A percentile compares a stretch with the other conserved stretches of the same genome.
Conservation (phyloP, 2,797 vertebrate species). For the Tachyglossus aculeatus region DNA sequence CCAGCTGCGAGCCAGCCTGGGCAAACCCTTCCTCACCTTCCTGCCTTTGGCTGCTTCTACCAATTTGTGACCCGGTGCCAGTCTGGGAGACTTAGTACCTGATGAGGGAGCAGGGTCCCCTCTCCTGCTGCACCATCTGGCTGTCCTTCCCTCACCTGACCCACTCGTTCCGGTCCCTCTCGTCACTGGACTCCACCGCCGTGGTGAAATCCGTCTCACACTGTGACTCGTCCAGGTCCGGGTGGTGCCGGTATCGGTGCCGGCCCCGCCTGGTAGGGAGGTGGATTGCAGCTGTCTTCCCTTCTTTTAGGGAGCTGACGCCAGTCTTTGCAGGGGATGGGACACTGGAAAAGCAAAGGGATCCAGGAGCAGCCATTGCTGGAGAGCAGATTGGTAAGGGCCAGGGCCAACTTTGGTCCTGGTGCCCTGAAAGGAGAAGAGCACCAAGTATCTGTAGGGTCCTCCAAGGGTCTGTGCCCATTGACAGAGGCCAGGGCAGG, state of each 20-base stretch:
- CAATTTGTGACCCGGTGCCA: no score
- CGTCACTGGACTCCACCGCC: conserved; percentile 79
- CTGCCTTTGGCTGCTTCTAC: no score
- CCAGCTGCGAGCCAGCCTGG: no score
- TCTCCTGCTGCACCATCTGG: no score
- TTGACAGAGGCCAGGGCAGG: no score
- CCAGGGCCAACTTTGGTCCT: background rate
- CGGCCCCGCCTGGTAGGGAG: conserved; percentile 49
- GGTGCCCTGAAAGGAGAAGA: background rate
- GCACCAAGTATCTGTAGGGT: background rate
- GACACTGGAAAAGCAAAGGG: background rate
- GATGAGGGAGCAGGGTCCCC: background rate
- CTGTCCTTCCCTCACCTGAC: conserved; percentile 52
- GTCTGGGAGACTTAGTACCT: background rate
- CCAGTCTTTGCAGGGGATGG: background rate
- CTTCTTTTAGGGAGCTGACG: conserved; percentile 25
- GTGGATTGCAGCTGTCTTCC: background rate
- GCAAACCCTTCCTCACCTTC: no score
- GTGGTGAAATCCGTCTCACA: conserved; percentile 84
- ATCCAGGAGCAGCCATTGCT: no score
- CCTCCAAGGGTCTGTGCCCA: background rate
- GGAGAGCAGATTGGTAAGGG: background rate
- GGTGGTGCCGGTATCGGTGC: conserved; percentile 77
- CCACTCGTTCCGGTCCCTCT: conserved; percentile 76
- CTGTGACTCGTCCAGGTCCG: conserved; percentile 75